Evolutionary conservation across 2,113 vertebrate species (phyloP).

Genomic region (Chaetops frenatus): DNA sequence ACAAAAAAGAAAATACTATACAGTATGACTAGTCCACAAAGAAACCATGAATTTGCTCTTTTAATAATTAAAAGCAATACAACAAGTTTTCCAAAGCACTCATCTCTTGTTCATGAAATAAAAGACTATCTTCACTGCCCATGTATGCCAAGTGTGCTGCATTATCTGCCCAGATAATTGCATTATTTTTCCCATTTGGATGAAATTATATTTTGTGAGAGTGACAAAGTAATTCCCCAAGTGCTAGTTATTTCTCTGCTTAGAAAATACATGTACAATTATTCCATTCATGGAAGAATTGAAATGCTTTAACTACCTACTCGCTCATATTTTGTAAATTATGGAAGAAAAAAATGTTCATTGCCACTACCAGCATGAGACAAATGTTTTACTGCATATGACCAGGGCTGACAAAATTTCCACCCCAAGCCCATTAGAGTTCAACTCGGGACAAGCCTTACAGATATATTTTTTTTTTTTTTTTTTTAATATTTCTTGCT

Average conservation of each 20-base stretch:
- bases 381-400: not conserved
- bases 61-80: not conserved
- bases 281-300: not conserved
- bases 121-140: not conserved
- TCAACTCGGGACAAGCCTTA: not conserved
- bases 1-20: slow-evolving; percentile 30
- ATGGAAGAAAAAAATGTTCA: not conserved
- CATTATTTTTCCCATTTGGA: slow-evolving; percentile 12
- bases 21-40: not conserved
- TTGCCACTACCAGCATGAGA: not conserved
- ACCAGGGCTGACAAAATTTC: not conserved
- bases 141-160: not conserved
- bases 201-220: slow-evolving; percentile 36
- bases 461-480: not conserved
- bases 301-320: slow-evolving; percentile 17
- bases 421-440: not conserved
- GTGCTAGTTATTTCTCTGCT: not conserved
- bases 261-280: not conserved
- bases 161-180: slow-evolving; percentile 5
- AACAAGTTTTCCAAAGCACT: not conserved
- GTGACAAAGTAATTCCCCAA: slow-evolving; percentile 5
- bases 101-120: not conserved
- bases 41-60: slow-evolving; percentile 16
- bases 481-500: not conserved
- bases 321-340: slow-evolving; percentile 20